Conservation (phyloP, 1,140 invertebrate genomes). For the Heliconius hewitsoni region DNA sequence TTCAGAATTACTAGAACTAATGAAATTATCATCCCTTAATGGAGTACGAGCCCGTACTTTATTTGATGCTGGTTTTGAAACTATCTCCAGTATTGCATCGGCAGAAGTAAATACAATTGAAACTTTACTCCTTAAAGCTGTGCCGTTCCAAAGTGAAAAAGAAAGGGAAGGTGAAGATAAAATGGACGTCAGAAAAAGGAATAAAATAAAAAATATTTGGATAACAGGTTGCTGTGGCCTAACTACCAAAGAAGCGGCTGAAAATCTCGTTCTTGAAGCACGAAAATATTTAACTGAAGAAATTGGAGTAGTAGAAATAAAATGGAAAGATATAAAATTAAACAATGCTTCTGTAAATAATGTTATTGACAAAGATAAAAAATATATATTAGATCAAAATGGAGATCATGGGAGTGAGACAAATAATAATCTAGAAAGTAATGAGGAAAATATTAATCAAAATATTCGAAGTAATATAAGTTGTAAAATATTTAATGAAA, state of each 20-base stretch:
- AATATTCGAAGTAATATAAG: neutral
- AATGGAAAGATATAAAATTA: slow-evolving; percentile 74
- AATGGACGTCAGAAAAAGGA: slow-evolving; percentile 85
- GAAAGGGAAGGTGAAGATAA: slow-evolving; percentile 86
- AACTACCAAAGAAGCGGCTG: slow-evolving; percentile 91
- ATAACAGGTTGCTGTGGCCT: slow-evolving; percentile 91
- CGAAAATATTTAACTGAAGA: slow-evolving; percentile 85
- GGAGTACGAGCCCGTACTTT: slow-evolving; percentile 92
- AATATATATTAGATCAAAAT: neutral
- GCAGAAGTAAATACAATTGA: slow-evolving; percentile 87
- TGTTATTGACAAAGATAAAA: neutral
- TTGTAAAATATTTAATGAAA: neutral
- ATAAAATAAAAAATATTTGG: slow-evolving; percentile 88
- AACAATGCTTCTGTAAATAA: neutral
- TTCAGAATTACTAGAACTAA: slow-evolving; percentile 94
- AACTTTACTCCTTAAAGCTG: slow-evolving; percentile 88
- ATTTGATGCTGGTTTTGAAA: slow-evolving; percentile 92
- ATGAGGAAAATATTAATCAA: neutral
- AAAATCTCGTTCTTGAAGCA: slow-evolving; percentile 90
- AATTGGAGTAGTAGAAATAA: slow-evolving; percentile 83
- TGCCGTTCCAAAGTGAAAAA: slow-evolving; percentile 92
- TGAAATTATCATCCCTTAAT: slow-evolving; percentile 92
- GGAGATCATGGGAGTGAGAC: neutral
- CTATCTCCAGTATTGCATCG: slow-evolving; percentile 88
- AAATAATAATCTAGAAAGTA: neutral